A percentile compares a stretch with the other conserved stretches of the same genome.
Evolutionary conservation across 2,797 vertebrate genomes (phyloP).

Genomic region (Alauda arvensis): DNA sequence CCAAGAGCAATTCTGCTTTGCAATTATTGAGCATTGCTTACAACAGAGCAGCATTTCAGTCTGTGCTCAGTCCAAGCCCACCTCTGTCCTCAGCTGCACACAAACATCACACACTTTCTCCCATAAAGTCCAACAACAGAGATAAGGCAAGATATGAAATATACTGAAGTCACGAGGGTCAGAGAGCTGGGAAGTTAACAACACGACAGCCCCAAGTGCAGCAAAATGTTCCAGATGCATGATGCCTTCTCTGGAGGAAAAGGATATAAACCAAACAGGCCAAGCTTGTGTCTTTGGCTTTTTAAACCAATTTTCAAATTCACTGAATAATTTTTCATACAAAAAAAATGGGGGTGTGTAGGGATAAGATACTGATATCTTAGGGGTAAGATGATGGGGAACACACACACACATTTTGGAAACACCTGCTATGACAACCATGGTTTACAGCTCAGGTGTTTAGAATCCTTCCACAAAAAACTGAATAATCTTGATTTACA

Average conservation of each 20-base stretch:
- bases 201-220: fast-evolving
- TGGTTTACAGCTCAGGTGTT: not conserved
- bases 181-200: not conserved
- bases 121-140: not conserved
- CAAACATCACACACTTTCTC: not conserved
- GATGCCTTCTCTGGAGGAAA: not conserved
- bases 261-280: not conserved
- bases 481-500: not conserved
- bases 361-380: too few relatives aligned
- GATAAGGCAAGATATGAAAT: not conserved
- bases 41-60: not conserved
- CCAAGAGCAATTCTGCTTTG: not conserved
- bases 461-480: not conserved
- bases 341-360: fast-evolving
- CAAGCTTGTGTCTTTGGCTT: not conserved
- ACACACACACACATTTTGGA: fast-evolving
- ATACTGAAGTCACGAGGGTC: fast-evolving
- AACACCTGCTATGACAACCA: not conserved
- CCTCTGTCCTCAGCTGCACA: not conserved
- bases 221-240: not conserved
- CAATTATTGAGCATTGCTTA: not conserved
- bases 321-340: not conserved
- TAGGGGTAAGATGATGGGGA: not conserved
- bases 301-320: not conserved
- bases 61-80: not conserved